These are phyloP conservation scores for Megalurothrips usitatus DNA, from an alignment of 2,888 invertebrate species.

Conservation along the genomic window DNA sequence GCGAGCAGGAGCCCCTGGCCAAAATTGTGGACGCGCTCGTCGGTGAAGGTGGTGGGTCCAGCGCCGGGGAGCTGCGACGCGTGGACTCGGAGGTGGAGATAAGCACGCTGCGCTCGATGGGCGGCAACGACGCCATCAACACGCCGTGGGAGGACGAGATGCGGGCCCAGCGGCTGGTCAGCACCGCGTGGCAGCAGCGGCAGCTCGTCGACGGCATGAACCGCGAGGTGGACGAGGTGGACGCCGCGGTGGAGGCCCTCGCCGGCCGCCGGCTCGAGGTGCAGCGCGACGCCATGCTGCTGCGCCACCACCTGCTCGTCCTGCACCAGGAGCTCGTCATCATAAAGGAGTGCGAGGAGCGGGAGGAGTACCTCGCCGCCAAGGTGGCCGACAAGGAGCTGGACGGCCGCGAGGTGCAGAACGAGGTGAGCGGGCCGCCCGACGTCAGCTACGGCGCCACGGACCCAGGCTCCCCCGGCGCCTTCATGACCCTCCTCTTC, in stretches of 20 bases:
- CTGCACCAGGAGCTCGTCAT: conserved; percentile 19
- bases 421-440: background rate
- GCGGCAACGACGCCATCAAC: background rate
- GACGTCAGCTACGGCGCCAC: background rate
- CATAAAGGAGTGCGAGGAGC: conserved; percentile 14
- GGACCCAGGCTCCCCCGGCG: background rate
- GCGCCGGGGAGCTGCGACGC: background rate
- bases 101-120: background rate
- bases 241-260: conserved; percentile 14
- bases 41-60: background rate
- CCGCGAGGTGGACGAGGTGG: conserved; percentile 10
- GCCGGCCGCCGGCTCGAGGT: conserved; percentile 1
- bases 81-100: conserved; percentile 19
- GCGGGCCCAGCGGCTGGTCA: background rate
- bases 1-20: background rate
- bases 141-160: conserved; percentile 4
- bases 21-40: background rate
- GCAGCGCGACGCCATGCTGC: conserved; percentile 29
- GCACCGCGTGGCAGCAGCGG: background rate
- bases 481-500: background rate
- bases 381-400: conserved; percentile 9
- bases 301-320: conserved; percentile 21
- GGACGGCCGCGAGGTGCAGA: conserved; percentile 10
- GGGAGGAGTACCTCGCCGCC: background rate
- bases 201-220: background rate